Evolutionary conservation across 2,113 vertebrate genomes (phyloP).

Genomic region (Orthonyx spaldingii): DNA sequence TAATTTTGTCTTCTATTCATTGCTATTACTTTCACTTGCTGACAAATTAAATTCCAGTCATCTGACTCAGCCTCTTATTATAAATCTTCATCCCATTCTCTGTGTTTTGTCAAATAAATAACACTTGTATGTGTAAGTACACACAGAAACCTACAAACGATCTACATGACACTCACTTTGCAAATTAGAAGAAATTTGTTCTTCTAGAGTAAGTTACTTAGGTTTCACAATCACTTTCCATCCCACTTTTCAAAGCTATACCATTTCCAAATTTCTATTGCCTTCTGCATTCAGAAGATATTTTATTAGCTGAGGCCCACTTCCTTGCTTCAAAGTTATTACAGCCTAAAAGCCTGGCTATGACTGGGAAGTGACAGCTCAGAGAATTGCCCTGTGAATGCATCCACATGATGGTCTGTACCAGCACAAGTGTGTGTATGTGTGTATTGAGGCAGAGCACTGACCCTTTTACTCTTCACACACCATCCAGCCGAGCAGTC

Average conservation of each 20-base stretch:
- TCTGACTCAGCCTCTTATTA: slow-evolving; percentile 47
- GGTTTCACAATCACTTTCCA: not conserved
- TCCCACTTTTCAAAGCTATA: not conserved
- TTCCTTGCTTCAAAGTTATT: not conserved
- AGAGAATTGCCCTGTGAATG: not conserved
- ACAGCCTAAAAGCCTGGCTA: not conserved
- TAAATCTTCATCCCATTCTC: slow-evolving; percentile 52
- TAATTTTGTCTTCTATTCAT: slow-evolving; percentile 26
- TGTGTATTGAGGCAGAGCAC: not conserved
- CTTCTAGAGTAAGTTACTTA: slow-evolving; percentile 20
- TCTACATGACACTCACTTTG: not conserved
- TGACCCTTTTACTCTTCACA: not conserved
- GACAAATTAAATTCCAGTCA: slow-evolving; percentile 20
- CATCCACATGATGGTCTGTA: not conserved
- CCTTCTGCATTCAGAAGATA: not conserved
- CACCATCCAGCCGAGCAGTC: not conserved
- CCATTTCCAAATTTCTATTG: not conserved
- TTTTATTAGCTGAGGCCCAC: not conserved
- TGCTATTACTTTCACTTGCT: slow-evolving; percentile 9
- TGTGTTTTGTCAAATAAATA: not conserved
- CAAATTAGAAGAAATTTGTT: slow-evolving; percentile 1
- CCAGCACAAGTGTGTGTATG: not conserved
- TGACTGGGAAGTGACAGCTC: not conserved
- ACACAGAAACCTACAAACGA: slow-evolving; percentile 11
- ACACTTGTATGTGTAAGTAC: not conserved